Base-by-base conservation (phyloP, 2,113 vertebrate species). In the Alouatta palliata region DNA sequence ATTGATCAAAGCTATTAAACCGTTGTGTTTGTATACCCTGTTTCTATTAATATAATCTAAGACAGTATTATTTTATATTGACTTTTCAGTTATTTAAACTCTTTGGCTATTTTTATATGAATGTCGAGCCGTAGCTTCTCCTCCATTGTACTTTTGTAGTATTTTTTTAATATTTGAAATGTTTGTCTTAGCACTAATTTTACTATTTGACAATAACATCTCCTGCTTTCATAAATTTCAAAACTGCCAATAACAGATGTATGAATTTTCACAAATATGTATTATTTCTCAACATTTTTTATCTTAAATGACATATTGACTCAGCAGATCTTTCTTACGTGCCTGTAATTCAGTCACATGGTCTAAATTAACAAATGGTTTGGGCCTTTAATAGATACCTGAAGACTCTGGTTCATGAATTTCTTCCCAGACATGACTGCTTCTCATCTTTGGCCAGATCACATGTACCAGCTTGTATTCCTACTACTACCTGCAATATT, bases 191-290 rank as follows among this genome's bases (percentile, higher is more conserved):
- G 19, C 43, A 76, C 58, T 97, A 32, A 88, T 94, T 83, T 58
- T 92, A 83, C 58, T 83, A 45, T 96, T 90, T 93, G 91, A 66
- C 93, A 91, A 94, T 56, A 49, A 61, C 20, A 70, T 81, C 21
- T 64, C 61, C 27, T 96, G 54, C 75, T 81, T 96, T 81, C 35
- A 56, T 94, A 73, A 91, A 91, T 87, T 54, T 80, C 23, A 66
- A 77, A 23, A 16, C 32, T 43, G 8, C 52, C 35, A 71, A 87
- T 87, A 81, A 16, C 54, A 40, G 43, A 49, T 71, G 27, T 90
- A 52, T 95, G 66, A 43, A 52, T 96, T 91, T 97, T 87, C 47
- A 94, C 61, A 90, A 43, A 49, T 75, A 45, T 21, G 5, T 70
- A 20, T 89, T 61, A 73, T 85, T 90, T 94, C 61, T 89, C 19